These are phyloP conservation scores for Clarias batrachus DNA, from an alignment of 2,113 vertebrate genomes.

Conservation along the genomic window DNA sequence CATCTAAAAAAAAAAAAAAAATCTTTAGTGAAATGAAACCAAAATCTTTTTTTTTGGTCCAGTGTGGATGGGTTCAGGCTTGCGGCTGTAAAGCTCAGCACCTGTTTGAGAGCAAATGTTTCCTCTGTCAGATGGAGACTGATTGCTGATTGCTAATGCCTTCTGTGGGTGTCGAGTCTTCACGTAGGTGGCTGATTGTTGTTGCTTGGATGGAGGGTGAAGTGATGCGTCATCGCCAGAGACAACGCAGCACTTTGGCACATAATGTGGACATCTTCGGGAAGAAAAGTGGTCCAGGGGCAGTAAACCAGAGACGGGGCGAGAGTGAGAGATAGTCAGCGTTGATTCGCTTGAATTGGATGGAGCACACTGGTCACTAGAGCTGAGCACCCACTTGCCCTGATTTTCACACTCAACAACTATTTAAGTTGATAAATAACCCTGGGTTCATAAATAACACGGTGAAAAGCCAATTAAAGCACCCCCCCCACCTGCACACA, in stretches of 20 bases:
- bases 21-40: neutral
- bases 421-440: neutral
- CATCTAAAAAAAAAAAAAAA: neutral
- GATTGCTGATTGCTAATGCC: slow-evolving; percentile 47
- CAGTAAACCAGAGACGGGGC: neutral
- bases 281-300: neutral
- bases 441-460: neutral
- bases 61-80: neutral
- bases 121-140: slow-evolving; percentile 36
- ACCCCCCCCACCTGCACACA: neutral
- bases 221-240: slow-evolving; percentile 18
- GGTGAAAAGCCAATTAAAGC: neutral
- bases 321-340: neutral
- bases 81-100: neutral
- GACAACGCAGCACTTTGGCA: slow-evolving; percentile 1
- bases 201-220: slow-evolving; percentile 34
- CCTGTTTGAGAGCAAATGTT: slow-evolving; percentile 22
- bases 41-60: neutral
- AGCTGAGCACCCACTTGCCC: neutral
- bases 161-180: slow-evolving; percentile 32
- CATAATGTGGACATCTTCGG: slow-evolving; percentile 24
- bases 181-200: slow-evolving; percentile 45
- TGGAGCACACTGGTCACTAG: neutral
- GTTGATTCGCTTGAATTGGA: neutral
- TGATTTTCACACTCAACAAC: neutral